Evolutionary conservation across 2,113 vertebrate species (phyloP), one percentile per base, ranked within the genome.

Genomic region (Dipodomys merriami): DNA sequence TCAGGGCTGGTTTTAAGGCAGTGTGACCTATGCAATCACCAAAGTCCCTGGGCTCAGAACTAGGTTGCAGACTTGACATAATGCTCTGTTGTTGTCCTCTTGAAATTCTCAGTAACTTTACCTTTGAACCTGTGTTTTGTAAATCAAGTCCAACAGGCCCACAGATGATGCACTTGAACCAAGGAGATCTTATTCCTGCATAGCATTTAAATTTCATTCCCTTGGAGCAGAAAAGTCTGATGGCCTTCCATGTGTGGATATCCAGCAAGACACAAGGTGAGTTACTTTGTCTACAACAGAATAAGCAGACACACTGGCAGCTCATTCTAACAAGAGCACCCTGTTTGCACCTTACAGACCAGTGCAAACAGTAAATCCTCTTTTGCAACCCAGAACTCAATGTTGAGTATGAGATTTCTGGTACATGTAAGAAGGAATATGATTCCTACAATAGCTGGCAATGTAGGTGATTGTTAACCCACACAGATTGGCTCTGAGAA

Each of bases 81-180:
- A 86, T 35, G 11, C 22, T 86, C n/a, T 44, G 39, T 4, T 60
- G 68, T 88, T 13, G 35, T 27, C 30, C 78, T 74, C 72, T 81
- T 87, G 23, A 84, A 88, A 82, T 71, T 88, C 27, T 49, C 74
- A 44, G 20, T 53, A 29, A 69, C 85, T 92, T 60, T 80, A 20
- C 76, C 83, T 83, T 78, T 44, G 33, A 76, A 71, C 30, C 57
- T 74, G 16, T 29, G 33, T 69, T 93, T 78, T 86, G 2, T 49
- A 81, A 78, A 39, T 74, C 19, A 68, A 84, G 1, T 62, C 15
- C 25, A 68, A 60, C 19, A 35, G 16, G 39, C 77, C n/a, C 44
- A 60, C 2, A 11, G 33, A n/a, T 20, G 5, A 23, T 1, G 46
- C 19, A 10, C 4, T 5, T 53, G 35, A 79, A 20, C 30, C 86